Conservation (phyloP, 1,140 invertebrate genomes). For the Trypoxylus dichotomus region DNA sequence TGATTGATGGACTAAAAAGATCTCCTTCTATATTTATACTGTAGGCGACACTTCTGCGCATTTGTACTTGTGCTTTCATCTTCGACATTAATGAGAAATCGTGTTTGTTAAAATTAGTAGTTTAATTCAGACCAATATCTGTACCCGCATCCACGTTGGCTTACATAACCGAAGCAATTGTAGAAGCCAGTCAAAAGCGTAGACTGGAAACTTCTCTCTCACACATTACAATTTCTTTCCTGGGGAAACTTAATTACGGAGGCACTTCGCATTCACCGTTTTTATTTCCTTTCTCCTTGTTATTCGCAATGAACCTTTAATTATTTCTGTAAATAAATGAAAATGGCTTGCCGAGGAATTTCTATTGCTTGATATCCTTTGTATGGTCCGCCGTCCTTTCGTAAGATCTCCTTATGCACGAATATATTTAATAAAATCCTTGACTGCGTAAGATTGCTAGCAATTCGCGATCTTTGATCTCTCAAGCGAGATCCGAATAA, state of each 20-base stretch:
- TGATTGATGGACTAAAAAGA: too few relatives aligned
- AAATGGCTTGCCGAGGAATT: background rate
- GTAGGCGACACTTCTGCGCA: too few relatives aligned
- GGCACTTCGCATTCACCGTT: background rate
- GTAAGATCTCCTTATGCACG: slow-evolving; percentile 2
- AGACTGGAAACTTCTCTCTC: background rate
- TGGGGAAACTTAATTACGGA: background rate
- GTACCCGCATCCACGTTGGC: too few relatives aligned
- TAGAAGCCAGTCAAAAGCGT: background rate
- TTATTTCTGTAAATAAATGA: slow-evolving; percentile 21
- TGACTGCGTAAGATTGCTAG: background rate
- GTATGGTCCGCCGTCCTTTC: background rate
- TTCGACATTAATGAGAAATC: too few relatives aligned
- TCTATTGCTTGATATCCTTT: slow-evolving; percentile 8
- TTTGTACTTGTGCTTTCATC: too few relatives aligned
- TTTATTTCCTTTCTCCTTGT: background rate
- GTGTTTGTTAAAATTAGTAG: too few relatives aligned
- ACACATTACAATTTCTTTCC: background rate
- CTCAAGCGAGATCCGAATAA: background rate
- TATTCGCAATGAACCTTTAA: slow-evolving; percentile 11
- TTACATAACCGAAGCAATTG: background rate
- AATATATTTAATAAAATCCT: slow-evolving; percentile 17
- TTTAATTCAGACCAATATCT: too few relatives aligned
- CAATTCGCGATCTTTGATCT: slow-evolving; percentile 14
- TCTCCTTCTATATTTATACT: too few relatives aligned